Conservation (phyloP, 2,888 invertebrate genomes). For the Cosmopolites sordidus region DNA sequence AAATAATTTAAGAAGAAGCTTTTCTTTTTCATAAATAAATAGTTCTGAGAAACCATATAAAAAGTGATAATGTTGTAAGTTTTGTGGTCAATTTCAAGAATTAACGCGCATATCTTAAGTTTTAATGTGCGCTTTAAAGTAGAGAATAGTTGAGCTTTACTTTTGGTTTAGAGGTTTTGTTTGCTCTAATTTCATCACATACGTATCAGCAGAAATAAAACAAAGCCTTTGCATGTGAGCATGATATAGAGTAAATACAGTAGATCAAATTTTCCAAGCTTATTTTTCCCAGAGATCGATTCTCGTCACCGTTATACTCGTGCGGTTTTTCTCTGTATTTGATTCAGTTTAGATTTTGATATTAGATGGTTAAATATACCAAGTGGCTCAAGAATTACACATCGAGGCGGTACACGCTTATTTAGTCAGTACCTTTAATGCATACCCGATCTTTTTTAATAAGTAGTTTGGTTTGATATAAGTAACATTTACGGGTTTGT, state of each 20-base stretch:
- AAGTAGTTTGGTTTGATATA: neutral
- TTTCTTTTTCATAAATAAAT: too few relatives aligned
- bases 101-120: neutral
- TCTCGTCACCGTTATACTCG: too few relatives aligned
- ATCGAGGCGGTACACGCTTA: slow-evolving; percentile 3
- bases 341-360: too few relatives aligned
- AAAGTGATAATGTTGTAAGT: too few relatives aligned
- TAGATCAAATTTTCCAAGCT: neutral
- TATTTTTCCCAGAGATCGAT: too few relatives aligned
- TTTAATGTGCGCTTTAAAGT: neutral
- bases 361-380: too few relatives aligned
- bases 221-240: slow-evolving; percentile 17
- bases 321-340: too few relatives aligned
- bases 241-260: slow-evolving; percentile 6
- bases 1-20: too few relatives aligned
- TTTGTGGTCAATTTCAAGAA: too few relatives aligned
- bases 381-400: neutral
- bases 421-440: slow-evolving; percentile 21
- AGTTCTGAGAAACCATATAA: too few relatives aligned
- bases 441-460: slow-evolving; percentile 18
- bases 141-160: neutral
- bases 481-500: neutral
- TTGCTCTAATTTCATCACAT: neutral
- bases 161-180: neutral
- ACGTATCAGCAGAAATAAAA: neutral